Conservation (phyloP, 2,888 invertebrate genomes). For the Zonitis immaculata region DNA sequence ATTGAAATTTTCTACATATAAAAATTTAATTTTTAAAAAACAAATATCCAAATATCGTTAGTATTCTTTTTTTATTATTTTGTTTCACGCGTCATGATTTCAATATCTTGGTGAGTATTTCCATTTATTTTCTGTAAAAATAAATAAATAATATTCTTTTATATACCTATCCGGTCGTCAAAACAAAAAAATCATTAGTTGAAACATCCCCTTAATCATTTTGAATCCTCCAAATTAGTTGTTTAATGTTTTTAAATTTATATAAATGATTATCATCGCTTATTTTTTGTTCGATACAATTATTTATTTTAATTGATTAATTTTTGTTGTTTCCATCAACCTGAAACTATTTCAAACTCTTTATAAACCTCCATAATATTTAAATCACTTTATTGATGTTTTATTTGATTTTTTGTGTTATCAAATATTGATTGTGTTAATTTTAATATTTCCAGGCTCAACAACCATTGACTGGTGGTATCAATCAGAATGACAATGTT, state of each 20-base stretch:
- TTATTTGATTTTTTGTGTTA: background rate
- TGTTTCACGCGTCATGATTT: conserved; percentile 40
- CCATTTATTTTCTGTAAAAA: conserved; percentile 14
- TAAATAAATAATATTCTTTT: too few relatives aligned
- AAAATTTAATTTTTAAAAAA: background rate
- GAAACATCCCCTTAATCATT: too few relatives aligned
- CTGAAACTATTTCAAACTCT: too few relatives aligned
- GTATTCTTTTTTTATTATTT: conserved; percentile 34
- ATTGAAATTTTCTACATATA: background rate
- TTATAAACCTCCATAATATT: too few relatives aligned
- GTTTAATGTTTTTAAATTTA: too few relatives aligned
- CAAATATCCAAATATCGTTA: conserved; percentile 21
- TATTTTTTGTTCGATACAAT: too few relatives aligned
- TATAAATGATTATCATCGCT: too few relatives aligned
- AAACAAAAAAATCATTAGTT: too few relatives aligned
- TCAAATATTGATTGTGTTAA: conserved; percentile 44
- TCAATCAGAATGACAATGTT: conserved; percentile 77
- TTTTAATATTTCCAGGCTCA: conserved; percentile 63
- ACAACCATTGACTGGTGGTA: conserved; percentile 76
- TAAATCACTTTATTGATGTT: conserved; percentile 22
- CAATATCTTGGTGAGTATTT: conserved; percentile 35
- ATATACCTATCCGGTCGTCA: background rate
- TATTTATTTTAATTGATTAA: too few relatives aligned
- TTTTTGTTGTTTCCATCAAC: too few relatives aligned
- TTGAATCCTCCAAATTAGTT: too few relatives aligned